A percentile compares a stretch with the other conserved stretches of the same genome.
Evolutionary conservation across 2,888 invertebrate genomes (phyloP).

Genomic region (Teleiodes luculella): DNA sequence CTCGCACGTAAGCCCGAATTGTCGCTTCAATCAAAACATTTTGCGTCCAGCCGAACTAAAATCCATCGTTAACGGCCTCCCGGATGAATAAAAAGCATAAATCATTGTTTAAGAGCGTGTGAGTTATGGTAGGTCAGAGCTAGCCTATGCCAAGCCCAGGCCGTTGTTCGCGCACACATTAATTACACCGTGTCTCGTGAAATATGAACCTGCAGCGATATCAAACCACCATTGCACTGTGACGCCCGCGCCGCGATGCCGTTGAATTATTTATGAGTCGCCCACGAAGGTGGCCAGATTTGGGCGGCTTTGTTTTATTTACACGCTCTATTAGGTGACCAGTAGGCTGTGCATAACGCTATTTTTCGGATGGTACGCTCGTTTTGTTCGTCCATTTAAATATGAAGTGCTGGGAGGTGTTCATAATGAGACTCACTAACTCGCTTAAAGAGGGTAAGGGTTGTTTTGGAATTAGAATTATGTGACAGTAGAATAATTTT

Average conservation of each 20-base stretch:
- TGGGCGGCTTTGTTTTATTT: constrained; percentile 19
- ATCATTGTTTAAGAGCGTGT: constrained; percentile 44
- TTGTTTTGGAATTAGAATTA: no score
- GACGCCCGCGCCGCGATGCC: constrained; percentile 23
- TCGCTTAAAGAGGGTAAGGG: no score
- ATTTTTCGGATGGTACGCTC: background rate
- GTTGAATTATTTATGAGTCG: constrained; percentile 58
- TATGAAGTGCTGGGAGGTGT: background rate
- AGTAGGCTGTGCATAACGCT: background rate
- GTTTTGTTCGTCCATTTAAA: background rate
- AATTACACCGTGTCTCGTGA: constrained; percentile 59
- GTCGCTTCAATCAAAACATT: constrained; percentile 1
- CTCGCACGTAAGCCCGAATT: background rate
- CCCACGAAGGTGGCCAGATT: constrained; percentile 32
- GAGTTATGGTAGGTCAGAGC: constrained; percentile 31
- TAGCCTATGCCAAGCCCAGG: constrained; percentile 40
- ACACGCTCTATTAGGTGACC: background rate
- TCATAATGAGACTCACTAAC: no score
- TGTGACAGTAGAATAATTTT: no score
- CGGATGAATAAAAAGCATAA: constrained; percentile 35
- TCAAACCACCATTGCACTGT: constrained; percentile 48
- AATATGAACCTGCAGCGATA: constrained; percentile 65
- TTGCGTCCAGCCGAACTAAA: background rate
- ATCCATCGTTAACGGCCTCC: background rate
- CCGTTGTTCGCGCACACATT: constrained; percentile 50